These are phyloP conservation scores for Salvelinus fontinalis DNA, from an alignment of 2,113 vertebrate species.

Conservation along the genomic window DNA sequence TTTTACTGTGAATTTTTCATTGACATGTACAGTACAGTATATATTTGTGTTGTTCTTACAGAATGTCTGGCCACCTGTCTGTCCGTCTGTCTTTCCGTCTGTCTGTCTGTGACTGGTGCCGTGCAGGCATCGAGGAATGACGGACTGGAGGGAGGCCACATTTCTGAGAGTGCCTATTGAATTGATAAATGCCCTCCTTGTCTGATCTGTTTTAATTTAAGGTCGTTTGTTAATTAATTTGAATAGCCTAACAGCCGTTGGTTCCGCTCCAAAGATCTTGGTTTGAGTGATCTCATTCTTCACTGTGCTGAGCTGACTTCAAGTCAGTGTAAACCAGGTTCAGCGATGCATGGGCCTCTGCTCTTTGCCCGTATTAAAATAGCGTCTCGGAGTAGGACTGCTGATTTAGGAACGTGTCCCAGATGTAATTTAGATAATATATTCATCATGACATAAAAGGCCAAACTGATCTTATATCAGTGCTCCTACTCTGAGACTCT, in stretches of 20 bases:
- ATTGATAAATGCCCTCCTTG: slow-evolving; percentile 66
- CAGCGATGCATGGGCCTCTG: slow-evolving; percentile 49
- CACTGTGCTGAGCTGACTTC: slow-evolving; percentile 21
- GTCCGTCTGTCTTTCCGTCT: too few species aligned
- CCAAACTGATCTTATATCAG: too few species aligned
- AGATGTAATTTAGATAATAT: too few species aligned
- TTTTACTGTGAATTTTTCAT: slow-evolving; percentile 28
- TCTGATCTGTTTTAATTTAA: slow-evolving; percentile 69
- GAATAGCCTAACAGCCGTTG: slow-evolving; percentile 62
- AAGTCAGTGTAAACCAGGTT: slow-evolving; percentile 53
- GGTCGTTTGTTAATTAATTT: slow-evolving; percentile 78
- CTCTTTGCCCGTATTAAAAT: slow-evolving; percentile 30
- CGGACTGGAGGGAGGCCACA: slow-evolving; percentile 17
- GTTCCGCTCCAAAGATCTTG: slow-evolving; percentile 54
- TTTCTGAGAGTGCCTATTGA: slow-evolving; percentile 39
- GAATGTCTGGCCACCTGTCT: background rate
- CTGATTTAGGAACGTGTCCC: too few species aligned
- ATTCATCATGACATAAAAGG: too few species aligned
- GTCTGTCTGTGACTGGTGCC: too few species aligned
- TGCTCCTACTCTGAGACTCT: too few species aligned
- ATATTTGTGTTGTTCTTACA: slow-evolving; percentile 8
- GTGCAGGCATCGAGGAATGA: background rate
- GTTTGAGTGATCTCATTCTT: slow-evolving; percentile 65
- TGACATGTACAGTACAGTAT: slow-evolving; percentile 25
- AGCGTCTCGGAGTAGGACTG: too few species aligned